Evolutionary conservation across 2,113 vertebrate species (phyloP).

Genomic region (Scolopax mira): DNA sequence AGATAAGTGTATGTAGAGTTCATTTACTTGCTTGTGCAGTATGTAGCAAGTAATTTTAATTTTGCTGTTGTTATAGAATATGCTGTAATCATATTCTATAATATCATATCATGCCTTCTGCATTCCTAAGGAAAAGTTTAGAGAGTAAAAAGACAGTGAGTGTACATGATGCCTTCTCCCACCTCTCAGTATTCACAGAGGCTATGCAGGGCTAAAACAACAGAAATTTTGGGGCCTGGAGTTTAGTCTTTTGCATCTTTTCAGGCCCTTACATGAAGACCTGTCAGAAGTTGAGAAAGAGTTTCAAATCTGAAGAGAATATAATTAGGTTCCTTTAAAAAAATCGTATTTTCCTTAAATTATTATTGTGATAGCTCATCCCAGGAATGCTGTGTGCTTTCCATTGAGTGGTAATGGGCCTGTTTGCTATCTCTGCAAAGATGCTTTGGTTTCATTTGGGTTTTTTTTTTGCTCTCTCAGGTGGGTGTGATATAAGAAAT

Average conservation of each 20-base stretch:
- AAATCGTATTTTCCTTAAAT: background rate
- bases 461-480: background rate
- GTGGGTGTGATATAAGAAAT: background rate
- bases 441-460: background rate
- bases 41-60: background rate
- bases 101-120: too few species aligned
- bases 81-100: background rate
- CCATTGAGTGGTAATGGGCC: background rate
- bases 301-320: background rate
- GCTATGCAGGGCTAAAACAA: background rate
- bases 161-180: rapidly evolving
- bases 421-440: background rate
- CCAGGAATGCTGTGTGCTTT: background rate
- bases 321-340: background rate
- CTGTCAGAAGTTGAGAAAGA: background rate
- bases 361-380: background rate
- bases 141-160: background rate
- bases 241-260: background rate
- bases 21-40: background rate
- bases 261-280: background rate
- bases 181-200: background rate
- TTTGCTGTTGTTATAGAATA: background rate
- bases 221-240: background rate
- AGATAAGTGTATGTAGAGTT: background rate
- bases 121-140: background rate